Evolutionary conservation across 2,888 invertebrate species (phyloP), one percentile per base, ranked within the genome.

Genomic region (Trypoxylon attenuatum): DNA sequence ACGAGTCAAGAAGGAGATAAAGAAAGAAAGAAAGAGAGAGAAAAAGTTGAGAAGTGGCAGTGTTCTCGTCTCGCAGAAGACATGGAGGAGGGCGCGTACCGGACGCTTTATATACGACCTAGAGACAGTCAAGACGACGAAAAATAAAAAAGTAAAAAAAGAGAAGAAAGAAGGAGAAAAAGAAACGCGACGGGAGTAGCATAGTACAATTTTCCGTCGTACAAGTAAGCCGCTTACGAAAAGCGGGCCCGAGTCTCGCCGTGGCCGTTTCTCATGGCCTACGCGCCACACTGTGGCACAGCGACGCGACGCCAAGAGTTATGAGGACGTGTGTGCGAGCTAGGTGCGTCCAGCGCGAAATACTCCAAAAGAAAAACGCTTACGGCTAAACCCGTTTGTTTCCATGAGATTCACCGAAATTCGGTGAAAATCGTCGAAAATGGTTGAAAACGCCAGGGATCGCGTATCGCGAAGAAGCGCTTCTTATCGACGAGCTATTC

Each of bases 191-290:
- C n/a, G n/a, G 56, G 43, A 64, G 63, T 33, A 49, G 43, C 69
- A 60, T 69, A 71, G 75, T 64, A 76, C 78, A 81, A 82, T 81
- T 81, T 82, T 80, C 76, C 79, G 71, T 76, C 70, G 73, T 64
- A 59, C 66, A 52, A 71, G 77, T 79, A 81, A 82, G 77, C 79
- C 76, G 82, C 78, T 82, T 82, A 79, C 73, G 79, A 71, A 77
- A 81, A 82, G 76, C 75, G 78, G 69, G 60, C 63, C 65, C 63
- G 71, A 71, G 77, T 61, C 66, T 62, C 54, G 33, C 42, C 58
- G 55, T n/a, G 49, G 58, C 56, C 77, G 78, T 76, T 78, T 78
- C 73, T 76, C 76, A 73, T 70, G 76, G n/a, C n/a, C n/a, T n/a
- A n/a, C n/a, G n/a, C n/a, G n/a, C n/a, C n/a, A n/a, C n/a, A n/a